Evolutionary conservation across 2,797 vertebrate genomes (phyloP).

Genomic region (Nannoperca australis): DNA sequence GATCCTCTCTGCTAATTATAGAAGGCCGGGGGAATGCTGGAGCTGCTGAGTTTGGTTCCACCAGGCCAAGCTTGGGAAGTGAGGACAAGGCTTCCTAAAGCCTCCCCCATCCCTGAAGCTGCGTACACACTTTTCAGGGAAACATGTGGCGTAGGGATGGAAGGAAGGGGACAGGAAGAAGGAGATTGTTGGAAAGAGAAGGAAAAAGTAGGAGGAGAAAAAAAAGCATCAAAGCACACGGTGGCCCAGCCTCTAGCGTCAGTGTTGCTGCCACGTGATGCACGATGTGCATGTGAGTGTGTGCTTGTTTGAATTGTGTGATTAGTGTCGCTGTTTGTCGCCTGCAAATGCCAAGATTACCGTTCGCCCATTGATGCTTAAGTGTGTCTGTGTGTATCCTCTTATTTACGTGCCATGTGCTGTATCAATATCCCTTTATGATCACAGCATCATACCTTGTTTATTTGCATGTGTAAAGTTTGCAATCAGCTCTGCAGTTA

Average conservation of each 20-base stretch:
- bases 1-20: constrained; percentile 74
- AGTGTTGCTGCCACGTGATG: constrained; percentile 47
- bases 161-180: constrained; percentile 16
- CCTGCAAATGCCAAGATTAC: constrained; percentile 32
- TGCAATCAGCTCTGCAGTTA: constrained; percentile 55
- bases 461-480: constrained; percentile 46
- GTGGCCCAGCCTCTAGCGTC: constrained; percentile 29
- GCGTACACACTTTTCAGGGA: constrained; percentile 32
- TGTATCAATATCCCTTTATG: neutral
- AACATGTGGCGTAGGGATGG: constrained; percentile 7
- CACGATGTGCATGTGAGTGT: constrained; percentile 20
- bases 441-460: constrained; percentile 14
- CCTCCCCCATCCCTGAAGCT: constrained; percentile 14
- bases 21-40: constrained; percentile 50
- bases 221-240: constrained; percentile 6
- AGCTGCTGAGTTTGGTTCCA: constrained; percentile 44
- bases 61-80: constrained; percentile 19
- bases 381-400: constrained; percentile 15
- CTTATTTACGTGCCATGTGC: neutral
- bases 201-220: neutral
- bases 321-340: constrained; percentile 28
- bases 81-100: constrained; percentile 24
- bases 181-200: constrained; percentile 26
- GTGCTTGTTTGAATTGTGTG: constrained; percentile 15
- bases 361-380: constrained; percentile 14